These are phyloP conservation scores for Lepidochitona cinerea DNA, from an alignment of 2,888 invertebrate species.

Conservation along the genomic window DNA sequence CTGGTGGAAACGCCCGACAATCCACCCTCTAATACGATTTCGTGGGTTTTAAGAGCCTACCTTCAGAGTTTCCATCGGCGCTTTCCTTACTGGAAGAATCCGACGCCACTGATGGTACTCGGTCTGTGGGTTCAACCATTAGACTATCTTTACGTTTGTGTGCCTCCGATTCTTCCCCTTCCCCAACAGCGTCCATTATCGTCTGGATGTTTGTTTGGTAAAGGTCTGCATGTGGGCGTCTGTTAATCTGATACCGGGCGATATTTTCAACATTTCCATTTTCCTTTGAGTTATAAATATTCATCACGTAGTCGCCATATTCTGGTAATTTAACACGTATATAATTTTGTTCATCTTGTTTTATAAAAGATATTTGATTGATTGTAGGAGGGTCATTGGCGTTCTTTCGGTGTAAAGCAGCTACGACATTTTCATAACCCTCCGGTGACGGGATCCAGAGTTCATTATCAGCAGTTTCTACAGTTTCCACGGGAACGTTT, in stretches of 20 bases:
- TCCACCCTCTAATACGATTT: too few species aligned
- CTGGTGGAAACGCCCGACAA: too few species aligned
- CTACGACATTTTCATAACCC: constrained; percentile 49
- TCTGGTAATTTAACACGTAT: constrained; percentile 54
- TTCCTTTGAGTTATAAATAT: constrained; percentile 50
- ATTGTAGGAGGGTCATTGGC: constrained; percentile 51
- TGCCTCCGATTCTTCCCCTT: not conserved
- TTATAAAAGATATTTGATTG: constrained; percentile 44
- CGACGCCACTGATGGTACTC: not conserved
- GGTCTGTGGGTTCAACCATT: not conserved
- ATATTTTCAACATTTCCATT: constrained; percentile 44
- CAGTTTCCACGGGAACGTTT: constrained; percentile 49
- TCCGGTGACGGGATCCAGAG: constrained; percentile 54
- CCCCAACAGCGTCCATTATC: constrained; percentile 44
- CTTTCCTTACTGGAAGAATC: not conserved
- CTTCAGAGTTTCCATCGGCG: not conserved
- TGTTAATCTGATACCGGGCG: constrained; percentile 60
- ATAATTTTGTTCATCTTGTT: constrained; percentile 49
- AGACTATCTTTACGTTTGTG: not conserved
- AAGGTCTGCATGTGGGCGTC: constrained; percentile 52
- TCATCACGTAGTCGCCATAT: constrained; percentile 61
- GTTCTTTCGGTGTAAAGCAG: constrained; percentile 56
- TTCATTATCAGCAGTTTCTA: constrained; percentile 59
- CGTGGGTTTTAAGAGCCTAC: too few species aligned
- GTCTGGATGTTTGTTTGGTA: constrained; percentile 53